Base-by-base conservation (phyloP, 2,797 vertebrate species). In the Macropus fuliginosus region DNA sequence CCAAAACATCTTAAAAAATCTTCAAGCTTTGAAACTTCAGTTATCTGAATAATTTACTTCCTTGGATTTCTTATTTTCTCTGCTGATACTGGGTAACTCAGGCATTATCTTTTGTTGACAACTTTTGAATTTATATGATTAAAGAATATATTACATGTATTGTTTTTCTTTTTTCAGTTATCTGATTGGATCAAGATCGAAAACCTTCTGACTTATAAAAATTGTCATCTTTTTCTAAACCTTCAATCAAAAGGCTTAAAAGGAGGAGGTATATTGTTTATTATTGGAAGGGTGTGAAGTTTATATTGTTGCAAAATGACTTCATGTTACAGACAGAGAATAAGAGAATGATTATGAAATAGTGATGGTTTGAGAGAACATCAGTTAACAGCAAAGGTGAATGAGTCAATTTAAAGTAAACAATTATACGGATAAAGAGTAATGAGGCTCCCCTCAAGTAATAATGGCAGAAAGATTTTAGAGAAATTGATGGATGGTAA, bases 171-270 rank as follows among this genome's bases (percentile, higher is more conserved):
- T 81, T 98, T 97, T 91, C 96, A 99, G 99, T 98, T 99, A 95
- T 98, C 98, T 94, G 99, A 99, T 96, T 95, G 93, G 54, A 97
- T 98, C 97, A 98, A 98, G 98, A 98, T 99, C 97, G 98, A 98
- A 96, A 98, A 99, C 95, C 98, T 99, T 98, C 98, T 99, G 97
- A 98, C 98, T 74, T 97, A 98, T 56, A 98, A 99, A 98, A 98
- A 97, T 96, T 93, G 97, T 96, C 99, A 99, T 97, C 98, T 99
- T 97, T 99, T 99, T 97, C 96, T 99, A 96, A 99, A 98, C 14
- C 99, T 99, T 98, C 99, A 99, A 97, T 99, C 99, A 98, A 98
- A 98, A 98, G 99, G 99, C 74, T 98, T 99, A 91, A 99, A 98
- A 99, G 99, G 99, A 95, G 99, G 99, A 99, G 99, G 99, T 99